These are phyloP conservation scores for Mechanitis mazaeus DNA, from an alignment of 2,888 invertebrate species.

Conservation along the genomic window DNA sequence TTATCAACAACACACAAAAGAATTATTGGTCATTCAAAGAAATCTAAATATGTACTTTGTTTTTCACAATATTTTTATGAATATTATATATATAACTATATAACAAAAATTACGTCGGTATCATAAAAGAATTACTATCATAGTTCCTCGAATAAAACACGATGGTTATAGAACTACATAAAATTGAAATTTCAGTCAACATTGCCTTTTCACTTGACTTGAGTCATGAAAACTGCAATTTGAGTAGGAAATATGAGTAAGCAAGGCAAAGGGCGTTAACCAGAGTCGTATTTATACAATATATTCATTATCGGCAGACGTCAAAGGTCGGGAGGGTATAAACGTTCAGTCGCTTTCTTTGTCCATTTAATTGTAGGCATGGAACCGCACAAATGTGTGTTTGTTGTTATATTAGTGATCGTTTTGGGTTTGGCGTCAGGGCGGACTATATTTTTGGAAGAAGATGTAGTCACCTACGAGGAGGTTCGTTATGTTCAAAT, in stretches of 20 bases:
- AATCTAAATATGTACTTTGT: no score
- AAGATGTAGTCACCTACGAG: conserved; percentile 44
- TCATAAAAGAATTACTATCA: background rate
- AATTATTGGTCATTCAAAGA: no score
- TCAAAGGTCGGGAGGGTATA: conserved; percentile 38
- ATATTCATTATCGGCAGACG: conserved; percentile 32
- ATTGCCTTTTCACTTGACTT: background rate
- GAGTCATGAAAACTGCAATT: conserved; percentile 23
- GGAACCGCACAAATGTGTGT: conserved; percentile 33
- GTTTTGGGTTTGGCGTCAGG: conserved; percentile 36
- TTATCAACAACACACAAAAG: no score
- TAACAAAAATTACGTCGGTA: no score
- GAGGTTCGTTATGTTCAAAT: conserved; percentile 48
- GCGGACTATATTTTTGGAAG: conserved; percentile 51
- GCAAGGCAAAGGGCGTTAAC: conserved; percentile 35
- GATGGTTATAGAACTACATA: background rate
- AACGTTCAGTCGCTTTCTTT: conserved; percentile 32
- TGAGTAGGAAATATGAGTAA: conserved; percentile 38
- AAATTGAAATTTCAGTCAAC: background rate
- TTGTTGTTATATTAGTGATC: conserved; percentile 34
- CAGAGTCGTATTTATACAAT: conserved; percentile 23
- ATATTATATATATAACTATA: no score
- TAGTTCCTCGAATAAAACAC: no score
- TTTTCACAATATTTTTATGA: no score
- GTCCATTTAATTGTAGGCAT: conserved; percentile 39